Conservation (phyloP, 2,888 invertebrate species). For the Diadromus collaris region DNA sequence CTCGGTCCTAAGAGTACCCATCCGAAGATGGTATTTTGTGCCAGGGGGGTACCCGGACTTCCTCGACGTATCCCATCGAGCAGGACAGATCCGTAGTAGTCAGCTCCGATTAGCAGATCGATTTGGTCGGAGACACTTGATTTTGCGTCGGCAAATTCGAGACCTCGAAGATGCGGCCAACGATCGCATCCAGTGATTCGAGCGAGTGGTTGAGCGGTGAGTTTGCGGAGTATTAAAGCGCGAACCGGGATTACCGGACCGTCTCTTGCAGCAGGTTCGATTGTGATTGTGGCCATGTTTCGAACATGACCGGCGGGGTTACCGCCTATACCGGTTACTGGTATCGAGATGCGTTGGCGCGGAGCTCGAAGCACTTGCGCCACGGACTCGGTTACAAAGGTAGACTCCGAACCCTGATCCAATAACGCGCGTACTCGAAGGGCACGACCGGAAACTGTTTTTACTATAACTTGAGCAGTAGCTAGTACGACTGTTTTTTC, state of each 20-base stretch:
- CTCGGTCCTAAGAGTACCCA: slow-evolving; percentile 39
- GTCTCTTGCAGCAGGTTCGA: not conserved
- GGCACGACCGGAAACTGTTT: slow-evolving; percentile 13
- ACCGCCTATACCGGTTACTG: slow-evolving; percentile 49
- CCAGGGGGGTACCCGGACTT: not conserved
- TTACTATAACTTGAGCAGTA: slow-evolving; percentile 48
- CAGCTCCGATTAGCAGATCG: slow-evolving; percentile 29
- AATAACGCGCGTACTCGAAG: slow-evolving; percentile 49
- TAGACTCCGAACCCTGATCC: slow-evolving; percentile 59
- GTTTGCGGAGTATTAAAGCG: not conserved
- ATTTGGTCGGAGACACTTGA: not conserved
- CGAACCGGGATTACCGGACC: slow-evolving; percentile 2
- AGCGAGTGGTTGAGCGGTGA: not conserved
- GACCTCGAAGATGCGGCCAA: slow-evolving; percentile 16
- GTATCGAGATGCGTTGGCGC: slow-evolving; percentile 27
- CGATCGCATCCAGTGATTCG: not conserved
- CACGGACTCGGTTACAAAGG: slow-evolving; percentile 54
- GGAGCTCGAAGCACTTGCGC: slow-evolving; percentile 46
- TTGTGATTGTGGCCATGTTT: not conserved
- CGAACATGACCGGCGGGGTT: not conserved
- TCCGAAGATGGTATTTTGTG: slow-evolving; percentile 37
- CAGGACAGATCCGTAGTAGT: slow-evolving; percentile 28
- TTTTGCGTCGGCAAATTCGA: slow-evolving; percentile 17
- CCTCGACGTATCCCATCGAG: slow-evolving; percentile 10
- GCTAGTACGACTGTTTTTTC: slow-evolving; percentile 32